Conservation (phyloP, 30 jellyfish, hydroid and myxozoan genomes). For the Clytia hemisphaerica region DNA sequence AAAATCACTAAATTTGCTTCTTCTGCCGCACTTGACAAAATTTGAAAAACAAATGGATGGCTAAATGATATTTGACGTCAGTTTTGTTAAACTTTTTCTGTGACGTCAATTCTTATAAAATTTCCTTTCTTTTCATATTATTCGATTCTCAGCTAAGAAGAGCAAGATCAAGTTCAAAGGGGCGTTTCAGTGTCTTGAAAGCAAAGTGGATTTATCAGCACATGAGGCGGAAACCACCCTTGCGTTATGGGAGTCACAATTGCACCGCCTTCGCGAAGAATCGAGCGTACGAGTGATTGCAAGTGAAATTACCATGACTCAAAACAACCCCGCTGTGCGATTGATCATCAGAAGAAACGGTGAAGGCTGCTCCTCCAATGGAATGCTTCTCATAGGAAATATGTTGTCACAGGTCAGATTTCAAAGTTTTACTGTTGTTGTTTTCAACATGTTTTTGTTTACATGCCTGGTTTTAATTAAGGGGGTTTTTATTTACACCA, state of each 20-base stretch:
- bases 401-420: constrained; percentile 69
- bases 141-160: constrained; percentile 15
- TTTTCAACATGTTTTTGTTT: too few species aligned
- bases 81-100: too few species aligned
- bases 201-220: constrained; percentile 45
- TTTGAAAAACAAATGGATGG: too few species aligned
- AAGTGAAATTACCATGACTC: constrained; percentile 42
- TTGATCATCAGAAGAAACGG: constrained; percentile 66
- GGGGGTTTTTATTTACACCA: too few species aligned
- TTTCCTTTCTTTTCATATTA: background rate
- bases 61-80: too few species aligned
- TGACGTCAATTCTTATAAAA: too few species aligned
- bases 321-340: constrained; percentile 73
- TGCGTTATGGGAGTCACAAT: constrained; percentile 60
- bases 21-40: too few species aligned
- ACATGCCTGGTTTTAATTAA: too few species aligned
- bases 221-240: constrained; percentile 54
- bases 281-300: constrained; percentile 56
- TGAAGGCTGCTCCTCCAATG: constrained; percentile 35
- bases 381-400: constrained; percentile 65
- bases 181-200: constrained; percentile 16
- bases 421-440: too few species aligned
- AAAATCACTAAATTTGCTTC: too few species aligned
- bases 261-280: constrained; percentile 60
- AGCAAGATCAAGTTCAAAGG: constrained; percentile 21